Evolutionary conservation across 2,888 invertebrate species (phyloP).

Genomic region (Dolichopus griseipennis): DNA sequence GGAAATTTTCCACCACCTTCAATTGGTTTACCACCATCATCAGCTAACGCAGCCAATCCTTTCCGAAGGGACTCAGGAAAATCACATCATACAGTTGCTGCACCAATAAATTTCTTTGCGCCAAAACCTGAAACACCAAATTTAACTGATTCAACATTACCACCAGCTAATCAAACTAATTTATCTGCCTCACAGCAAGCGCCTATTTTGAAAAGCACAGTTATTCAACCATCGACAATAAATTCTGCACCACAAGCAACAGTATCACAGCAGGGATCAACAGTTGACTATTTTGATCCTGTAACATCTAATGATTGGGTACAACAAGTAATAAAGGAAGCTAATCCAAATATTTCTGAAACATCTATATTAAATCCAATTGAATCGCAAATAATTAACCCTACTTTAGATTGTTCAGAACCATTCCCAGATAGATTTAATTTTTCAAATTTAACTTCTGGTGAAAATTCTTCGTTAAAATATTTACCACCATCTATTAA

Average conservation of each 20-base stretch:
- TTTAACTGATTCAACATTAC: background rate
- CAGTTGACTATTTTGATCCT: background rate
- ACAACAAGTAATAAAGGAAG: background rate
- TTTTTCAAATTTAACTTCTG: background rate
- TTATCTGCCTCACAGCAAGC: background rate
- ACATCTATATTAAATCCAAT: background rate
- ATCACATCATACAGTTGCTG: background rate
- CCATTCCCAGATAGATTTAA: background rate
- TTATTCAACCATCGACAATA: background rate
- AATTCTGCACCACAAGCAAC: background rate
- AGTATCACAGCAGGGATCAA: background rate
- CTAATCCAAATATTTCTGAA: background rate
- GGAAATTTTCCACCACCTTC: background rate
- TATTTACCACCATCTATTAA: background rate
- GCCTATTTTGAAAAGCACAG: background rate
- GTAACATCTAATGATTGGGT: background rate
- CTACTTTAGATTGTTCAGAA: background rate
- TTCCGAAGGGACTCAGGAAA: background rate
- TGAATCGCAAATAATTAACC: background rate
- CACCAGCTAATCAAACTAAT: background rate
- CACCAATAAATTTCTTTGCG: slow-evolving; percentile 1
- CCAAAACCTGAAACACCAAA: background rate
- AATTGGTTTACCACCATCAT: background rate
- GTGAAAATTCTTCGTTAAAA: background rate
- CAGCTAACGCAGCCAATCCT: background rate